Percentiles rank a stretch among this genome's conserved stretches.
Conservation (phyloP, 2,797 vertebrate species). For the Zalophus californianus region DNA sequence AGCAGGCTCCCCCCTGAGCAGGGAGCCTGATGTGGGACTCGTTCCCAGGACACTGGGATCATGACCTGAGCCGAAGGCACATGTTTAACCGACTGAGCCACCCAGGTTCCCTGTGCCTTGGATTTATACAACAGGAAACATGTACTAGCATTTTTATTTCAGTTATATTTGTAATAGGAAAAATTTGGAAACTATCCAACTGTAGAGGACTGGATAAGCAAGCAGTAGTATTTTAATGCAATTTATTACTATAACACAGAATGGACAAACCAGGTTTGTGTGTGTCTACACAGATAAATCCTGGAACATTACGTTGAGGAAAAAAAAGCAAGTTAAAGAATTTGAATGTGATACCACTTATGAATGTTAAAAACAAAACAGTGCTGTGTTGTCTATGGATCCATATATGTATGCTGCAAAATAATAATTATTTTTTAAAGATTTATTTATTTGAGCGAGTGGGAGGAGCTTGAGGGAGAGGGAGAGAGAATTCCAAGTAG, state of each 20-base stretch:
- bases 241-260: background rate
- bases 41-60: too few relatives aligned
- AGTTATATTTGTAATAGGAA: background rate
- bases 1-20: too few relatives aligned
- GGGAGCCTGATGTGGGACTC: too few relatives aligned
- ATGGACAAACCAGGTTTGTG: background rate
- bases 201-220: background rate
- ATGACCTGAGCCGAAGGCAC: too few relatives aligned
- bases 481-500: background rate
- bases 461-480: background rate
- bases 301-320: background rate
- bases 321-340: background rate
- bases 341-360: background rate
- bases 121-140: background rate
- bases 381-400: background rate
- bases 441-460: background rate
- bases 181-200: background rate
- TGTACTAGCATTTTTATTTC: conserved; percentile 16
- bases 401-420: background rate
- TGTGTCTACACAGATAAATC: background rate
- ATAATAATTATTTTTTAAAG: background rate
- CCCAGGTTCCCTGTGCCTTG: background rate
- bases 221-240: background rate
- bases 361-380: background rate
- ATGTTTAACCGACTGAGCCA: too few relatives aligned